Evolutionary conservation across 2,113 vertebrate genomes (phyloP).

Genomic region (Ramphastos sulfuratus): DNA sequence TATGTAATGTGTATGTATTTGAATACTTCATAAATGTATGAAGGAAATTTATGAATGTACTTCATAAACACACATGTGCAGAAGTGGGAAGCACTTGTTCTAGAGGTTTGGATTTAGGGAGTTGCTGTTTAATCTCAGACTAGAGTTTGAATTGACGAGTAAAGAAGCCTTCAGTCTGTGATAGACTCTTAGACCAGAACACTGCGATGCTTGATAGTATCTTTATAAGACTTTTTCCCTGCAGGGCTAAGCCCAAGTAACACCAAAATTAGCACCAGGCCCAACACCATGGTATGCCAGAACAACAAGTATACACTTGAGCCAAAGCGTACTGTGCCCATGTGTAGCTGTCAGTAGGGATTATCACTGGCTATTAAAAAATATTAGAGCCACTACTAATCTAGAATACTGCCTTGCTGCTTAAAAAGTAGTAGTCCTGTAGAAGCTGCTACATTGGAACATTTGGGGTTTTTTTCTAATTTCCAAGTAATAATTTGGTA

Average conservation of each 20-base stretch:
- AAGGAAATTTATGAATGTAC: neutral
- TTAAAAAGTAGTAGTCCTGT: neutral
- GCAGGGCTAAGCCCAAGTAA: neutral
- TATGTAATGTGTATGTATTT: neutral
- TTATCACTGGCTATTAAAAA: neutral
- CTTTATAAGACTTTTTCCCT: neutral
- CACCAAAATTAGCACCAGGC: neutral
- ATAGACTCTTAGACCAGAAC: neutral
- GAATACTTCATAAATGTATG: too few relatives aligned
- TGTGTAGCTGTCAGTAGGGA: neutral
- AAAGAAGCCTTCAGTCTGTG: neutral
- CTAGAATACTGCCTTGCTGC: neutral
- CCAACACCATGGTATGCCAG: neutral
- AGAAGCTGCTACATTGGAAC: neutral
- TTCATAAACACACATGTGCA: neutral
- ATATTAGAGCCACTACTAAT: neutral
- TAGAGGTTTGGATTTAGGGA: neutral
- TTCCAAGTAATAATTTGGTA: neutral
- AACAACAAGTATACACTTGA: neutral
- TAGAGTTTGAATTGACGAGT: neutral
- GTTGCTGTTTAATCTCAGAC: neutral
- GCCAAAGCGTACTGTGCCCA: neutral
- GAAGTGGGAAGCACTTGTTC: neutral
- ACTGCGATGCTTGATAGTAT: neutral
- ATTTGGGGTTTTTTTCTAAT: neutral